These are phyloP conservation scores for Lithosia quadra DNA, from an alignment of 2,888 invertebrate genomes.

Conservation along the genomic window DNA sequence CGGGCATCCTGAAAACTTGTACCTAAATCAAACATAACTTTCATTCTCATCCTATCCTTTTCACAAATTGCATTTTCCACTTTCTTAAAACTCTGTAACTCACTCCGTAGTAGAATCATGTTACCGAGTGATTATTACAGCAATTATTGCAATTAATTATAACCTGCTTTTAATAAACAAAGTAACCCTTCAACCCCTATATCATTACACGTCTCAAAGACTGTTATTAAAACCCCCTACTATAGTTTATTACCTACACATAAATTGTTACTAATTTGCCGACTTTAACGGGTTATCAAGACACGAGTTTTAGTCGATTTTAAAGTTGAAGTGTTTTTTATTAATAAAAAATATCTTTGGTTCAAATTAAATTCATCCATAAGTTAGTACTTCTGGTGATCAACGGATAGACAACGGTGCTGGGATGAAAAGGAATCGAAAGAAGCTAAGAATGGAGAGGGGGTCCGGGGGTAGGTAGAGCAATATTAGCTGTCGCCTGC, in stretches of 20 bases:
- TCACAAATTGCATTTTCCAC: neutral
- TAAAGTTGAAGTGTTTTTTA: slow-evolving; percentile 20
- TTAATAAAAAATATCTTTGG: neutral
- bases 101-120: slow-evolving; percentile 47
- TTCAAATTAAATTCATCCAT: too few relatives aligned
- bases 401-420: too few relatives aligned
- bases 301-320: slow-evolving; percentile 34
- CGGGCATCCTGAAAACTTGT: too few relatives aligned
- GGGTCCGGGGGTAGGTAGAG: too few relatives aligned
- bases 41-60: too few relatives aligned
- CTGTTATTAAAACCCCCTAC: slow-evolving; percentile 52
- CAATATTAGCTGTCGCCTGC: too few relatives aligned
- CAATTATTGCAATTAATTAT: slow-evolving; percentile 56
- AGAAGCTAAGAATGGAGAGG: too few relatives aligned
- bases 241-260: slow-evolving; percentile 56
- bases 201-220: slow-evolving; percentile 53
- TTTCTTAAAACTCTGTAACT: slow-evolving; percentile 28
- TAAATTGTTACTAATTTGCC: slow-evolving; percentile 53
- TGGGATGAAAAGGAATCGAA: too few relatives aligned
- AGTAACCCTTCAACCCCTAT: slow-evolving; percentile 50
- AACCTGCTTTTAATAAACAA: slow-evolving; percentile 50
- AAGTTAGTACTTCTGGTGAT: too few relatives aligned
- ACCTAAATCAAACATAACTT: too few relatives aligned
- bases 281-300: slow-evolving; percentile 44
- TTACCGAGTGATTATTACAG: slow-evolving; percentile 52